Conservation (phyloP, 2,797 vertebrate genomes). For the Sus cebifrons region DNA sequence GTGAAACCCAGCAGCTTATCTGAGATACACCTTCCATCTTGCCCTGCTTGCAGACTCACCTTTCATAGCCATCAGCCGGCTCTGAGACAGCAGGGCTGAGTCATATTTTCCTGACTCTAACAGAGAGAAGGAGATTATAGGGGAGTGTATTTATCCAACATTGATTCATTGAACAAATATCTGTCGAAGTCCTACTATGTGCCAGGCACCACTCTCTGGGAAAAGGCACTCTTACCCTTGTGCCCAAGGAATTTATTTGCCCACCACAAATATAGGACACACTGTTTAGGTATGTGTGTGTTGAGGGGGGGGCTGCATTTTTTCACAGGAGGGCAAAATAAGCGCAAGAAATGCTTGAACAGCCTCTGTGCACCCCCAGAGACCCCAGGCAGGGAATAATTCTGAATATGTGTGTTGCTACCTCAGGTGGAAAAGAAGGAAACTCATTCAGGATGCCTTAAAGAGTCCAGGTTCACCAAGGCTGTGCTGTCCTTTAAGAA, state of each 20-base stretch:
- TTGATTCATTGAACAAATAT: not conserved
- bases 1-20: not conserved
- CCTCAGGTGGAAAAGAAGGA: not conserved
- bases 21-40: not conserved
- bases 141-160: not conserved
- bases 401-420: not conserved
- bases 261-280: not conserved
- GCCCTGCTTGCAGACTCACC: not conserved
- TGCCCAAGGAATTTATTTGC: not conserved
- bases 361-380: not conserved
- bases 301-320: not conserved
- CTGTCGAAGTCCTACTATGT: not conserved
- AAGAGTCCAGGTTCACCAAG: not conserved
- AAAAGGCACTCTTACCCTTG: not conserved
- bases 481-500: not conserved
- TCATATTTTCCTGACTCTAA: not conserved
- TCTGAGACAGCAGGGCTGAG: not conserved
- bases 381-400: not conserved
- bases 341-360: not conserved
- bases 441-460: not conserved
- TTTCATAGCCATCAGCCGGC: not conserved
- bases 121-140: not conserved
- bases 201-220: not conserved
- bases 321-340: not conserved
- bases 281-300: not conserved